phyloP scores from a whole-genome alignment of 2,797 vertebrate genomes.

The Cygnus olor region DNA sequence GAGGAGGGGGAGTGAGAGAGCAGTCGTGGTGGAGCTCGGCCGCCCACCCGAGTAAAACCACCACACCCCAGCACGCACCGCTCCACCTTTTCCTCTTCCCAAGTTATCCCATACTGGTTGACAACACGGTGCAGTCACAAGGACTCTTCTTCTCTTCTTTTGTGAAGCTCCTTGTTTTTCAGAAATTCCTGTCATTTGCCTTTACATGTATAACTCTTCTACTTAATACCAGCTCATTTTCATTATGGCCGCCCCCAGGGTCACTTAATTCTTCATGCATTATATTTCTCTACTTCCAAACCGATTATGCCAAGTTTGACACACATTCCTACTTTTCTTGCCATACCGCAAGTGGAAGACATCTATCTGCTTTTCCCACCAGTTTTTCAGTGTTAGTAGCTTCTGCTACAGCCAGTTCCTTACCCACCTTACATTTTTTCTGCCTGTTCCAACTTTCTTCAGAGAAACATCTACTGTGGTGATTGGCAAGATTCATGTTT shows the following conservation, averaged over 20 bases:
- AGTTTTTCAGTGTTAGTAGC: neutral
- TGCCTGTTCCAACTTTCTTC: neutral
- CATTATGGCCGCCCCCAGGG: neutral
- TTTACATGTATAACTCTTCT: neutral
- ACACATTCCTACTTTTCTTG: neutral
- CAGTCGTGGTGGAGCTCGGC: too few relatives aligned
- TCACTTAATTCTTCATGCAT: neutral
- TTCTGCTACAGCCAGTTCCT: neutral
- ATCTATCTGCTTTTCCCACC: neutral
- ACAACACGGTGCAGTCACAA: neutral
- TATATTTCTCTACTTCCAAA: neutral
- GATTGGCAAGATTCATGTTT: neutral
- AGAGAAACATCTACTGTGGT: neutral
- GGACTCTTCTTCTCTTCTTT: neutral
- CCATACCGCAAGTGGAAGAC: neutral
- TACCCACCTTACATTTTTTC: neutral
- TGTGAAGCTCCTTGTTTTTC: neutral
- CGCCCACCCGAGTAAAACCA: too few relatives aligned
- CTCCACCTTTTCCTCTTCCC: too few relatives aligned
- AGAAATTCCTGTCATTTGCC: neutral
- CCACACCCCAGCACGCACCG: neutral
- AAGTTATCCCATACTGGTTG: neutral
- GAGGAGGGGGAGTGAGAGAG: too few relatives aligned
- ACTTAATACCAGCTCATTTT: neutral
- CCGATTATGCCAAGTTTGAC: neutral